phyloP scores from a whole-genome alignment of 2,113 vertebrate species.

The Gavialis gangeticus region DNA sequence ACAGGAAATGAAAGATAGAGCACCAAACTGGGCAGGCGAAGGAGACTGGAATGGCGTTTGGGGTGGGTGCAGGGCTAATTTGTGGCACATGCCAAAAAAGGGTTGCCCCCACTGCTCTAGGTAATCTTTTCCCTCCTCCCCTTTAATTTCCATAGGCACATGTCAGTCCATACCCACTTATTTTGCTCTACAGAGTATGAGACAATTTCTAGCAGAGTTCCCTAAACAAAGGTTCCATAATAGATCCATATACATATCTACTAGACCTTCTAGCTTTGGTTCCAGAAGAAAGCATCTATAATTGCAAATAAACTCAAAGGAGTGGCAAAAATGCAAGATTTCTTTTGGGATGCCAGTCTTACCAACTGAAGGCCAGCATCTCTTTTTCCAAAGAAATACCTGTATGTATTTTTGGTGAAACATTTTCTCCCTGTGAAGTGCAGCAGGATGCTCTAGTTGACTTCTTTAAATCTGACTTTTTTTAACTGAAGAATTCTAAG shows the following conservation, averaged over 20 bases:
- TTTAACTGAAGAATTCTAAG: not conserved
- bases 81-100: no score
- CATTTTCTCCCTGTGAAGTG: accelerated
- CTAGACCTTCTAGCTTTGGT: not conserved
- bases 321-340: not conserved
- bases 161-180: not conserved
- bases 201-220: not conserved
- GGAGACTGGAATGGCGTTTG: no score
- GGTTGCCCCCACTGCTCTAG: no score
- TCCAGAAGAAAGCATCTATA: not conserved
- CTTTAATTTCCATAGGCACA: not conserved
- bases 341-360: not conserved
- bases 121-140: not conserved
- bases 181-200: not conserved
- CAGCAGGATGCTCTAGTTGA: not conserved
- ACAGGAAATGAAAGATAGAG: no score
- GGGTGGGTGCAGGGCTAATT: no score
- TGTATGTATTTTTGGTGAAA: accelerated
- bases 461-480: not conserved
- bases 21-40: no score
- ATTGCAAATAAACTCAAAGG: not conserved
- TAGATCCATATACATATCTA: not conserved
- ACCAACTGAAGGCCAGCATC: accelerated
- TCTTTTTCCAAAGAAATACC: not conserved
- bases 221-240: not conserved